Evolutionary conservation across 1,140 invertebrate genomes (phyloP).

Genomic region (Zaprionus davidi): DNA sequence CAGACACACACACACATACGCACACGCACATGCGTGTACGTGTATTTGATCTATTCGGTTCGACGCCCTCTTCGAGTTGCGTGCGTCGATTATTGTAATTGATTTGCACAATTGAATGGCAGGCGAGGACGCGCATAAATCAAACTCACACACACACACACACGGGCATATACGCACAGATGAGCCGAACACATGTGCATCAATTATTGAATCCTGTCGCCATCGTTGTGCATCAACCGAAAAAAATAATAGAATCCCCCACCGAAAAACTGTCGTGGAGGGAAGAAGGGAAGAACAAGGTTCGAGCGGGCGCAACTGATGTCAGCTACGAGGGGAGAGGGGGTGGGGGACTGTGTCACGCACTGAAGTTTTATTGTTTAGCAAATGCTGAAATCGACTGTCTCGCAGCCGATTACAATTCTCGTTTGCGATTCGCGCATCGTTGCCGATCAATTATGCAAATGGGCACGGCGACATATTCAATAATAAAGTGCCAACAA

Average conservation of each 20-base stretch:
- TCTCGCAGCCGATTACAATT: constrained; percentile 70
- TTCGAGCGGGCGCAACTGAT: neutral
- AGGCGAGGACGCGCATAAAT: constrained; percentile 77
- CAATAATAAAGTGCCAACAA: constrained; percentile 76
- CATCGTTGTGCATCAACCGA: constrained; percentile 53
- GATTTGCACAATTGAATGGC: constrained; percentile 76
- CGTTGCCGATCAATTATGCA: constrained; percentile 79
- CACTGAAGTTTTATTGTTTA: constrained; percentile 57
- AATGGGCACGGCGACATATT: constrained; percentile 69
- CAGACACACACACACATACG: neutral
- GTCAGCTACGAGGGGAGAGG: neutral
- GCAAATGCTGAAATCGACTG: constrained; percentile 50
- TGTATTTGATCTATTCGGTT: constrained; percentile 31
- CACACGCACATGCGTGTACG: neutral
- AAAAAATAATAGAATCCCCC: constrained; percentile 48
- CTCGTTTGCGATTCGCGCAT: constrained; percentile 69
- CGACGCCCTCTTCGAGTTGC: constrained; percentile 54
- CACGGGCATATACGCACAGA: constrained; percentile 29
- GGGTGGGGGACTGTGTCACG: constrained; percentile 27
- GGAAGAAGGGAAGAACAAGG: neutral
- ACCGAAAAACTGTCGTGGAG: constrained; percentile 15
- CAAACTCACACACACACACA: constrained; percentile 29
- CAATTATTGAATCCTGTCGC: constrained; percentile 69
- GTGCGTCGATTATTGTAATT: constrained; percentile 78
- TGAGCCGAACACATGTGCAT: constrained; percentile 50